Evolutionary conservation across 2,113 vertebrate species (phyloP), one percentile per base, ranked within the genome.

Genomic region (Ctenodactylus gundi): DNA sequence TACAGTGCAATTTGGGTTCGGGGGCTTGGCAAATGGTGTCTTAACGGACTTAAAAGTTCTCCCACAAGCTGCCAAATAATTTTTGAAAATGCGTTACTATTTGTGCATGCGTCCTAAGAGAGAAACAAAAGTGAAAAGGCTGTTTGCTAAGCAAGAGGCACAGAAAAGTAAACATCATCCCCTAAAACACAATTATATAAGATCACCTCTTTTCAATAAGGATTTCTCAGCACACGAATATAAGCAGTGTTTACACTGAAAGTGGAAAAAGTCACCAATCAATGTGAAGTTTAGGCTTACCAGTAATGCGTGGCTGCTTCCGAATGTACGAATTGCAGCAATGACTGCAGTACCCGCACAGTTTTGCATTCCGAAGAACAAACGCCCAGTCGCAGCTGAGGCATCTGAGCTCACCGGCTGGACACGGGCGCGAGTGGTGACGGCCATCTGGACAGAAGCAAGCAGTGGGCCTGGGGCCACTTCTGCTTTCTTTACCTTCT

Each of bases 61-160:
- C 91, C 80, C 21, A 64, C 83, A 78, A 97, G 93, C 88, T 98
- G 96, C 55, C 96, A 97, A 95, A 95, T 95, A 95, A 95, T 97
- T 92, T 97, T 85, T 90, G 77, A 76, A 82, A 68, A 96, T 90
- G 25, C 55, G 58, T 90, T 95, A 91, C 95, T 65, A 62, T 96
- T 97, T 81, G 36, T 82, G 65, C 89, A 95, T 90, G 53, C 92
- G 36, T 49, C 86, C 80, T 87, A 60, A 67, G 96, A 83, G 95
- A 96, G n/a, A 97, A 14, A 85, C 60, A 95, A 94, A 97, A 34
- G 25, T 78, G 82, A 88, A 92, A 97, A 85, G 41, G 3, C 7
- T 94, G 25, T 90, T 91, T 89, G 17, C 85, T 87, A 94, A 88
- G 46, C 29, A 14, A 67, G 78, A 44, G 27, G 62, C 65, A 96